Evolutionary conservation across 2,797 vertebrate genomes (phyloP), one percentile per base, ranked within the genome.

Genomic region (Myoxocephalus aenaeus): DNA sequence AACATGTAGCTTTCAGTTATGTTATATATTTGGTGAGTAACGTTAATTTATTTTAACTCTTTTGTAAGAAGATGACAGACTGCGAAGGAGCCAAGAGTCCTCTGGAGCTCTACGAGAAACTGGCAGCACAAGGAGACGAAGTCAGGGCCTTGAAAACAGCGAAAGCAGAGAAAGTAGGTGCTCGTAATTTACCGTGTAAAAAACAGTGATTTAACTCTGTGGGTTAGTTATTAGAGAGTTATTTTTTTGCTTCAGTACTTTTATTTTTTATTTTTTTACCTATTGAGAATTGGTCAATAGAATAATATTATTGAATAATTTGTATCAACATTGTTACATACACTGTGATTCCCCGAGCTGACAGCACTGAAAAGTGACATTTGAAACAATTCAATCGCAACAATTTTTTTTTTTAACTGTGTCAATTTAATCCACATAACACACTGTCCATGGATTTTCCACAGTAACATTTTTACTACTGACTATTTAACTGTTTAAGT

Each of bases 141-240:
- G 95, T 99, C 82, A 94, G 97, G 85, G 50, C 86, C 18, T 87
- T 99, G 61, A 99, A 99, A 92, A 92, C 95, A 4, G 87, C 92
- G 65, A 97, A 97, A 82, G 97, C 96, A 15, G 73, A 95, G 0
- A 97, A 98, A 93, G 98, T 99, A 92, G 82, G 67, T 64, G 17
- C 6, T 59, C 48, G 0, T 57, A 9, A 57, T 9, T 18, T n/a
- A 34, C 8, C 0, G 10, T 22, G 17, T 32, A 3, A 34, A 15
- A 15, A 53, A 38, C 14, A 32, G 3, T 34, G 5, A 18, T 12
- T 4, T 25, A 12, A 25, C 51, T 13, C n/a, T 25, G 34, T 34
- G 50, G 50, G n/a, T 51, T 56, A 6, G 22, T 53, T 12, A 27
- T 27, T 15, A 29, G 15, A 53, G n/a, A 25, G 51, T 25, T 22